These are phyloP conservation scores for Vespertilio murinus DNA, from an alignment of 2,797 vertebrate genomes.

Conservation along the genomic window DNA sequence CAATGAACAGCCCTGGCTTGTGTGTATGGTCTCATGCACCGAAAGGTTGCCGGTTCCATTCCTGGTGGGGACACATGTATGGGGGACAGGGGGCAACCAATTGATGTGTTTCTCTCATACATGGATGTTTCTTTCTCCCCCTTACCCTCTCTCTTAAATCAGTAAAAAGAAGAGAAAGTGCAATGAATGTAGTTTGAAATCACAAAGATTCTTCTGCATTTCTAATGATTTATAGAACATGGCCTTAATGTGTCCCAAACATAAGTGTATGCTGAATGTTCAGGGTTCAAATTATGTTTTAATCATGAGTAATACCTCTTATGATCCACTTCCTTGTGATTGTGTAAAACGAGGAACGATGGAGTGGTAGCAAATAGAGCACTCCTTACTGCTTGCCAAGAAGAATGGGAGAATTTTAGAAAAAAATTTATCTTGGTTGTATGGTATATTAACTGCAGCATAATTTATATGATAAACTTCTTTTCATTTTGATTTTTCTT, in stretches of 20 bases:
- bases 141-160: no score
- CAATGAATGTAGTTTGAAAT: neutral
- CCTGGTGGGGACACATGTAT: no score
- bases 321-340: neutral
- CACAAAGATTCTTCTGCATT: neutral
- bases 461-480: neutral
- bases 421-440: neutral
- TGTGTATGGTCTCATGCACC: no score
- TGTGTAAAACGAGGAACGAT: neutral
- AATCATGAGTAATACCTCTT: neutral
- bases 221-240: neutral
- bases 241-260: neutral
- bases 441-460: neutral
- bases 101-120: no score
- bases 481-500: constrained; percentile 45
- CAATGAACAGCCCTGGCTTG: neutral
- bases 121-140: no score
- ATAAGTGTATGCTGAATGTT: neutral
- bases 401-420: neutral
- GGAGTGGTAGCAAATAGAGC: neutral
- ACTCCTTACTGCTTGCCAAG: neutral
- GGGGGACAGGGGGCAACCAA: no score
- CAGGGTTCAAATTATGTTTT: constrained; percentile 16
- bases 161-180: neutral
- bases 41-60: no score